Percentiles rank a stretch among this genome's conserved stretches.
phyloP scores from a whole-genome alignment of 2,888 invertebrate species.

The Microctonus aethiopoides region DNA sequence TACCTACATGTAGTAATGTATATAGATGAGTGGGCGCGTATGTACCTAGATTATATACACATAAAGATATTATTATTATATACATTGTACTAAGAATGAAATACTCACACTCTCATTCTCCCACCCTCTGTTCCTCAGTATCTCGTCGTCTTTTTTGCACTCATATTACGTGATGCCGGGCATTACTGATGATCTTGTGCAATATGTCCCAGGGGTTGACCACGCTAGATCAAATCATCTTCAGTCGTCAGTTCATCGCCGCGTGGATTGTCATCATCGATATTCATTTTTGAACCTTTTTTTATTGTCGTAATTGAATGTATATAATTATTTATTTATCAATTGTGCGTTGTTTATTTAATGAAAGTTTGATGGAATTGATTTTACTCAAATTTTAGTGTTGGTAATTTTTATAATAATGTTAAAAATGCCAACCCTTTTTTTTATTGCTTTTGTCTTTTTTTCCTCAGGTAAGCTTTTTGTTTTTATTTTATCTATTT shows the following conservation, averaged over 20 bases:
- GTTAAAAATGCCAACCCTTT: slow-evolving; percentile 10
- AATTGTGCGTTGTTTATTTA: too few species aligned
- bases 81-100: background rate
- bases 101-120: background rate
- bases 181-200: slow-evolving; percentile 31
- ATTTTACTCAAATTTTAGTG: background rate
- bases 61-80: background rate
- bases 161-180: background rate
- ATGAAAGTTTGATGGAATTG: too few species aligned
- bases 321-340: too few species aligned
- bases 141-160: background rate
- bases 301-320: background rate
- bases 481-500: background rate
- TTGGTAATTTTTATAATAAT: slow-evolving; percentile 7
- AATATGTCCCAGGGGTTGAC: slow-evolving; percentile 28
- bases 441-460: slow-evolving; percentile 30
- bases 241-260: slow-evolving; percentile 44
- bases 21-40: too few species aligned
- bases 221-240: slow-evolving; percentile 22
- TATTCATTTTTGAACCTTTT: background rate
- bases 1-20: background rate
- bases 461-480: slow-evolving; percentile 35
- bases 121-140: background rate
- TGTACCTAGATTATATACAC: too few species aligned
- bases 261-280: slow-evolving; percentile 30